These are phyloP conservation scores for Stigmatopora argus DNA, from an alignment of 2,113 vertebrate species.

Conservation along the genomic window DNA sequence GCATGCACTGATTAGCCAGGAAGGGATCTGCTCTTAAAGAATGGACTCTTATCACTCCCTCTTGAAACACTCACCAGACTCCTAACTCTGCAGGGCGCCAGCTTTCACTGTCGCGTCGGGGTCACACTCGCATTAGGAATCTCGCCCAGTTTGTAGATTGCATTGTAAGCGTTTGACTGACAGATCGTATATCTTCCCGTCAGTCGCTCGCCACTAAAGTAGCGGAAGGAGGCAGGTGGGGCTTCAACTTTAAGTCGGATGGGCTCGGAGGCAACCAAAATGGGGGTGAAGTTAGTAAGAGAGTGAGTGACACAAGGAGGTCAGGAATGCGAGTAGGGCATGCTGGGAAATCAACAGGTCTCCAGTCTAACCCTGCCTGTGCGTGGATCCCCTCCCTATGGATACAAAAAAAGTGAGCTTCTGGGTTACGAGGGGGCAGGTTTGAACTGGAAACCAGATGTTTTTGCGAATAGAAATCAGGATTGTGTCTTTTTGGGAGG, in stretches of 20 bases:
- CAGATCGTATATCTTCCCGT: constrained; percentile 14
- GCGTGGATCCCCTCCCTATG: constrained; percentile 31
- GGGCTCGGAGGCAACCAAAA: constrained; percentile 22
- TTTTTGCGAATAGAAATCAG: constrained; percentile 35
- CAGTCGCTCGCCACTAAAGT: constrained; percentile 16
- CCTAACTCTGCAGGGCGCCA: constrained; percentile 28
- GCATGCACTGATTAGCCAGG: constrained; percentile 39
- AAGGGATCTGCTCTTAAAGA: constrained; percentile 15
- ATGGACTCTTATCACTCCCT: constrained; percentile 46
- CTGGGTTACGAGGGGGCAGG: constrained; percentile 51
- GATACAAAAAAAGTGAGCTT: constrained; percentile 50
- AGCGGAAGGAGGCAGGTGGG: not conserved
- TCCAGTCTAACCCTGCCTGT: constrained; percentile 37
- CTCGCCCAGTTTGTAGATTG: constrained; percentile 4
- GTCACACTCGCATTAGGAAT: constrained; percentile 14
- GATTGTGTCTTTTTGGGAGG: not conserved
- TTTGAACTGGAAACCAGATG: constrained; percentile 66
- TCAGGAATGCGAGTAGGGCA: constrained; percentile 66
- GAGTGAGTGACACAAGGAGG: constrained; percentile 69
- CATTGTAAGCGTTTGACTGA: not conserved
- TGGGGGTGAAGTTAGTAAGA: constrained; percentile 43
- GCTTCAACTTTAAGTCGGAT: constrained; percentile 17
- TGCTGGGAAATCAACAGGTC: constrained; percentile 63
- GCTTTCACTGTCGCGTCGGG: constrained; percentile 25
- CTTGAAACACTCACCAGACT: constrained; percentile 45